These are phyloP conservation scores for Thunnus thynnus DNA, from an alignment of 2,113 vertebrate species.

Conservation along the genomic window DNA sequence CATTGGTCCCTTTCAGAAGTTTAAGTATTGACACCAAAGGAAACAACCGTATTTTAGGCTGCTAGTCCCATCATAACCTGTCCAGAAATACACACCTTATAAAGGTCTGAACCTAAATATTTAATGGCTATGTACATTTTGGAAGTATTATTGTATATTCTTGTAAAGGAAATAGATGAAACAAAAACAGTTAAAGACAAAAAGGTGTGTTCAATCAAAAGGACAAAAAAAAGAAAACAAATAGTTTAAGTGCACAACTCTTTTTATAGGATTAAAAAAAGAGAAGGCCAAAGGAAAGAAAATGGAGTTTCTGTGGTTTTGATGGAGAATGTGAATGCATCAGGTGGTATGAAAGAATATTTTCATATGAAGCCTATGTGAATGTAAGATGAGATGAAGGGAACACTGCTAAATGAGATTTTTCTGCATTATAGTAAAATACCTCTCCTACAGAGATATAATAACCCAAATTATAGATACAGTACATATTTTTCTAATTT, in stretches of 20 bases:
- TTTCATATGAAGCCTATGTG: slow-evolving; percentile 43
- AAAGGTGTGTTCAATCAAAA: background rate
- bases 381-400: slow-evolving; percentile 61
- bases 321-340: slow-evolving; percentile 35
- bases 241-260: background rate
- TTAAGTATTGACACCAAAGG: slow-evolving; percentile 31
- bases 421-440: slow-evolving; percentile 37
- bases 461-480: slow-evolving; percentile 19
- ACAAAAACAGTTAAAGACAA: background rate
- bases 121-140: slow-evolving; percentile 6
- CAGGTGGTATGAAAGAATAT: slow-evolving; percentile 16
- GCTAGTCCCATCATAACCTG: slow-evolving; percentile 7
- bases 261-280: slow-evolving; percentile 1
- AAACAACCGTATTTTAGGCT: slow-evolving; percentile 31
- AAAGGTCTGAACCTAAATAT: slow-evolving; percentile 13
- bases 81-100: slow-evolving; percentile 8
- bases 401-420: slow-evolving; percentile 49
- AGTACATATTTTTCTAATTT: slow-evolving; percentile 57
- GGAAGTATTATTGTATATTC: slow-evolving; percentile 22
- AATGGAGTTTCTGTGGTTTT: background rate
- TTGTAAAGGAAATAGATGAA: slow-evolving; percentile 22
- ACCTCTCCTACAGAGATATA: slow-evolving; percentile 37
- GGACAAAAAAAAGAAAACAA: background rate
- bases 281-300: background rate
- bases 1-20: slow-evolving; percentile 10